Base-by-base conservation (phyloP, 92 coral and sea anemone species). In the Paramuricea clavata region DNA sequence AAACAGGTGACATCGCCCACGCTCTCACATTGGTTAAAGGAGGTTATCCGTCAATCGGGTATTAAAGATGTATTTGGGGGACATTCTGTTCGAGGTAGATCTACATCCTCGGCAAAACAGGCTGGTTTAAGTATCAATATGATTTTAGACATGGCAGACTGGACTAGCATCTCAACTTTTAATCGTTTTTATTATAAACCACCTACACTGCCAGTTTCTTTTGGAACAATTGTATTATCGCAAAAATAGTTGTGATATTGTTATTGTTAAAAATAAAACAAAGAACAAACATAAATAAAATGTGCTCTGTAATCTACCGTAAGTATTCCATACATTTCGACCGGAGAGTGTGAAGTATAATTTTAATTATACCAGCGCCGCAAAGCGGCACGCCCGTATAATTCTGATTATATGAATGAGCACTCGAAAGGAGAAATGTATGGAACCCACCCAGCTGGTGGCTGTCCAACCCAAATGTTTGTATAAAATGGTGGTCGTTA, bases 111-210 rank as follows among this genome's bases (percentile, higher is more conserved):
- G n/a, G n/a, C n/a, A n/a, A n/a, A 64, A 44, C 80, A 83, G 35
- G 76, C 77, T 2, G 87, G 79, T 16, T 27, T 82, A 13, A 65
- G 76, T 19, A 82, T 83, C 52, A 33, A 70, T 4, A 77, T 52
- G 68, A 85, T 42, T 76, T 49, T 42, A 68, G 64, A 76, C 64
- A 50, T 73, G 59, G 82, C 83, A 54, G 83, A 85, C 31, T 85
- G 83, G 84, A 75, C 68, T 75, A 44, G 89, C 7, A 74, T 76
- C 59, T 76, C 84, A n/a, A 85, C 77, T 3, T 76, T 85, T 85
- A 76, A 71, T 39, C 44, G 50, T 33, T 71, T 71, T 71, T 65
- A 65, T 65, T 71, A 71, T 36, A 71, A 71, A n/a, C n/a, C n/a
- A 39, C 77, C 77, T 33, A 33, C 77, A 0, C 49, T 71, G 0